phyloP scores from a whole-genome alignment of 2,797 vertebrate species.

The Parauchenoglanis ngamensis region DNA sequence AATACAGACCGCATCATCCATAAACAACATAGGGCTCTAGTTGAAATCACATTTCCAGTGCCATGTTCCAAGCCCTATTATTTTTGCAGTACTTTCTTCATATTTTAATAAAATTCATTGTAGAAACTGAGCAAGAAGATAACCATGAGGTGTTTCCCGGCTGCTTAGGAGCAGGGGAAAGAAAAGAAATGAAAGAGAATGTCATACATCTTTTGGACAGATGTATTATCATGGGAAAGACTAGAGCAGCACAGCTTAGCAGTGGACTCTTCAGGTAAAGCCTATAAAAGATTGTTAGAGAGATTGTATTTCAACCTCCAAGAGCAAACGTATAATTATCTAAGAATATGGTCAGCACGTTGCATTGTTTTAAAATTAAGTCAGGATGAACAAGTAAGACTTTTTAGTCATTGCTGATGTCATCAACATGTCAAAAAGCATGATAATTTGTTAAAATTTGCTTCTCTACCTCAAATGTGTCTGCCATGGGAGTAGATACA shows the following conservation, averaged over 20 bases:
- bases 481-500: neutral
- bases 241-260: neutral
- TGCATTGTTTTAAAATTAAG: neutral
- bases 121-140: neutral
- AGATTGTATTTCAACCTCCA: neutral
- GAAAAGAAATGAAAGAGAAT: conserved; percentile 5
- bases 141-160: conserved; percentile 9
- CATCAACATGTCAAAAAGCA: neutral
- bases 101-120: conserved; percentile 18
- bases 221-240: neutral
- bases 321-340: neutral
- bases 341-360: neutral
- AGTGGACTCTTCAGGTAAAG: neutral
- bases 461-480: neutral
- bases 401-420: neutral
- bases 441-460: neutral
- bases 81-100: neutral
- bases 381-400: neutral
- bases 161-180: conserved; percentile 17
- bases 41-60: neutral
- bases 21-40: neutral
- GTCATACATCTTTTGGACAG: conserved; percentile 39
- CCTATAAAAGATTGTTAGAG: neutral
- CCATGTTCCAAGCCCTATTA: conserved; percentile 4
- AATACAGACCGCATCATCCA: neutral